phyloP scores from a whole-genome alignment of 2,888 invertebrate genomes.

The Hedya salicella region DNA sequence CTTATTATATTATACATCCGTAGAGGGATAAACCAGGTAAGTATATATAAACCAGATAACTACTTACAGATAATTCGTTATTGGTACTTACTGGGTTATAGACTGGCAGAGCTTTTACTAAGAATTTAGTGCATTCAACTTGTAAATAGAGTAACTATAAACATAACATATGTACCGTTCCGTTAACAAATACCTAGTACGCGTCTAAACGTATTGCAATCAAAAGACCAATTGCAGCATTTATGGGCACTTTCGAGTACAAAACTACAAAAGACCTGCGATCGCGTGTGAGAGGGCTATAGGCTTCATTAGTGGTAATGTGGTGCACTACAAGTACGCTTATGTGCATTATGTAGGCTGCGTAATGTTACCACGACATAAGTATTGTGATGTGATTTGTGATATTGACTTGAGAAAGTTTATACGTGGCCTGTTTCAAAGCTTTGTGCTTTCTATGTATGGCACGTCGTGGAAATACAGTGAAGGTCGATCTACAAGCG shows the following conservation, averaged over 20 bases:
- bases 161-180: slow-evolving; percentile 4
- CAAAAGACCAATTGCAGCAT: slow-evolving; percentile 29
- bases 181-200: slow-evolving; percentile 6
- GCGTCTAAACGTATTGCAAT: not conserved
- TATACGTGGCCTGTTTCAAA: slow-evolving; percentile 61
- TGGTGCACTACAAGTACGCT: slow-evolving; percentile 25
- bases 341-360: slow-evolving; percentile 37
- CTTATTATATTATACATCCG: too few species aligned
- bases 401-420: slow-evolving; percentile 65
- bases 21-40: too few species aligned
- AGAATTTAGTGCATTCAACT: slow-evolving; percentile 4
- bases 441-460: slow-evolving; percentile 62
- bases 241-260: slow-evolving; percentile 34
- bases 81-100: not conserved
- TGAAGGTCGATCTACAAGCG: slow-evolving; percentile 55
- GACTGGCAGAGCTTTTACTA: not conserved
- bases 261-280: slow-evolving; percentile 34
- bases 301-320: slow-evolving; percentile 34
- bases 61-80: too few species aligned
- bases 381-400: slow-evolving; percentile 45
- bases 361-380: slow-evolving; percentile 22
- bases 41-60: too few species aligned
- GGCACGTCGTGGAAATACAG: slow-evolving; percentile 57
- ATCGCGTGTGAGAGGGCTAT: slow-evolving; percentile 31
- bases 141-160: not conserved